Evolutionary conservation across 2,797 vertebrate genomes (phyloP).

Genomic region (Myotis pilosus): DNA sequence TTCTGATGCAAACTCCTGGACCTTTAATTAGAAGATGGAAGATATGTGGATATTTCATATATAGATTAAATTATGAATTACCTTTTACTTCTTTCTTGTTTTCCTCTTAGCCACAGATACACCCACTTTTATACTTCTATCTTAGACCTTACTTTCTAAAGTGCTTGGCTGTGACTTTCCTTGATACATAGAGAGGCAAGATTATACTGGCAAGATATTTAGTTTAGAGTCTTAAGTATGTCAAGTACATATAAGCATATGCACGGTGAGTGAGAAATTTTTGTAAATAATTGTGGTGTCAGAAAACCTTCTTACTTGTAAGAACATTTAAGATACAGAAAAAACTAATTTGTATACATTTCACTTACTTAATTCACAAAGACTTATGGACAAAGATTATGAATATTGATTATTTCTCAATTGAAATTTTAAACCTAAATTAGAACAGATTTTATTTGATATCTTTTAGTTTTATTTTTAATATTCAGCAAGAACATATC

Average conservation of each 20-base stretch:
- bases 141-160: slow-evolving; percentile 17
- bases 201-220: background rate
- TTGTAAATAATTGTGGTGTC: background rate
- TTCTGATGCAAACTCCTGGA: background rate
- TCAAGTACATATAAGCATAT: background rate
- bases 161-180: background rate
- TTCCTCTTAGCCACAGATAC: background rate
- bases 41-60: background rate
- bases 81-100: background rate
- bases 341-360: background rate
- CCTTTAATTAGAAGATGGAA: background rate
- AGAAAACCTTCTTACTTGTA: background rate
- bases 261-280: background rate
- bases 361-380: background rate
- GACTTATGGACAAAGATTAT: background rate
- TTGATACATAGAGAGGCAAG: background rate
- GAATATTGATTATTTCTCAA: background rate
- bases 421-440: background rate
- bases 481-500: background rate
- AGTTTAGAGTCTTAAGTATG: background rate
- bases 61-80: background rate
- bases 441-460: slow-evolving; percentile 3
- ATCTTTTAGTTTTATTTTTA: slow-evolving; percentile 31
- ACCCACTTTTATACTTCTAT: background rate
- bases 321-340: background rate